Evolutionary conservation across 2,797 vertebrate genomes (phyloP).

Genomic region (Adrianichthys oophorus): DNA sequence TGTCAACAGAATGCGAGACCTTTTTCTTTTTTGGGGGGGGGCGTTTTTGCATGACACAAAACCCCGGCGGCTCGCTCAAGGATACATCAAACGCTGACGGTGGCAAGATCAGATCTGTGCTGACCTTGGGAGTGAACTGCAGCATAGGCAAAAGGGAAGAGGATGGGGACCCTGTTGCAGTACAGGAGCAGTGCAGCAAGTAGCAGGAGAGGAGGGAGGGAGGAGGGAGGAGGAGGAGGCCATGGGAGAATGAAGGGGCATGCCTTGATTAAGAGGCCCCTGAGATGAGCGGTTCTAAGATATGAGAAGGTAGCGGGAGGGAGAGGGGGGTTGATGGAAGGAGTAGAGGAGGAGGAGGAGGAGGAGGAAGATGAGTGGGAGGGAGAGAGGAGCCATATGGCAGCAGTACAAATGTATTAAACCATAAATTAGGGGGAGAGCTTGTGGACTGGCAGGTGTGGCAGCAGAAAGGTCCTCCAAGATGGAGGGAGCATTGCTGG

Average conservation of each 20-base stretch:
- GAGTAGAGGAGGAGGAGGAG: slow-evolving; percentile 23
- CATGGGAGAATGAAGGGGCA: slow-evolving; percentile 37
- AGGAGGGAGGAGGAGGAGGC: slow-evolving; percentile 16
- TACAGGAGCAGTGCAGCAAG: slow-evolving; percentile 24
- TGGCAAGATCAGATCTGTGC: slow-evolving; percentile 81
- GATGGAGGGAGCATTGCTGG: slow-evolving; percentile 36
- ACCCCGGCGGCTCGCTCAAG: slow-evolving; percentile 54
- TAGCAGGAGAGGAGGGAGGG: slow-evolving; percentile 16
- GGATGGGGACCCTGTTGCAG: slow-evolving; percentile 42
- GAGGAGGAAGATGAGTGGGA: slow-evolving; percentile 18
- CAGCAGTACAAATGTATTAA: slow-evolving; percentile 78
- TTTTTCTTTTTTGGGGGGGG: neutral
- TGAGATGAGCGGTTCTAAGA: slow-evolving; percentile 68
- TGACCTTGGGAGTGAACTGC: slow-evolving; percentile 83
- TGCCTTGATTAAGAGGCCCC: slow-evolving; percentile 67
- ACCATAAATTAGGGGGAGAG: slow-evolving; percentile 74
- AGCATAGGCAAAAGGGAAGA: slow-evolving; percentile 34
- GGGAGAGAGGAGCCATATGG: slow-evolving; percentile 71
- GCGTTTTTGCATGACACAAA: slow-evolving; percentile 54
- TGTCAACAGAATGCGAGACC: slow-evolving; percentile 27
- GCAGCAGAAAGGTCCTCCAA: slow-evolving; percentile 52
- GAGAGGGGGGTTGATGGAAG: slow-evolving; percentile 45
- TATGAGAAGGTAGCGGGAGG: slow-evolving; percentile 44
- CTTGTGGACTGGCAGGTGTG: slow-evolving; percentile 65
- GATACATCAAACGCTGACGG: slow-evolving; percentile 77